Evolutionary conservation across 2,113 vertebrate genomes (phyloP).

Genomic region (Pampusana beccarii): DNA sequence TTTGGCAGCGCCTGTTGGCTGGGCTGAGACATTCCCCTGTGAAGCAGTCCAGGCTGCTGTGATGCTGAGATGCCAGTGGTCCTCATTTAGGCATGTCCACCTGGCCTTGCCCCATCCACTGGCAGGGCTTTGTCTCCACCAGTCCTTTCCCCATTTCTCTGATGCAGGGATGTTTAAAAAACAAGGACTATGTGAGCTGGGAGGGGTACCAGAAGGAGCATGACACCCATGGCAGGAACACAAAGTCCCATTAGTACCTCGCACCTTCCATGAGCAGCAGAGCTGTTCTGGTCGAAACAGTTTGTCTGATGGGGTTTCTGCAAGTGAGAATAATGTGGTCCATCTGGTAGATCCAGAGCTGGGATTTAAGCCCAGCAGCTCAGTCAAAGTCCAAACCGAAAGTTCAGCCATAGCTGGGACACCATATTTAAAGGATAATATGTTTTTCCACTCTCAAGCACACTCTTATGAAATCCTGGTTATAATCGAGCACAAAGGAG

Average conservation of each 20-base stretch:
- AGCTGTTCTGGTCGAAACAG: background rate
- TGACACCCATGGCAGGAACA: background rate
- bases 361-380: slow-evolving; percentile 40
- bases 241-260: background rate
- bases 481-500: background rate
- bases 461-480: background rate
- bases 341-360: slow-evolving; percentile 34
- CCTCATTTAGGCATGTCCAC: background rate
- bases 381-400: slow-evolving; percentile 38
- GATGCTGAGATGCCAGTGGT: background rate
- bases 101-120: background rate
- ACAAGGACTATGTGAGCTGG: background rate
- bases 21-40: background rate
- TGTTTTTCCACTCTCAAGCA: background rate
- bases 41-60: background rate
- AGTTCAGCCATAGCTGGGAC: background rate
- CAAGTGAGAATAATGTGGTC: slow-evolving; percentile 19
- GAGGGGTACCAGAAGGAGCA: background rate
- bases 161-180: background rate
- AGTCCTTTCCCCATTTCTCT: background rate
- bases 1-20: slow-evolving; percentile 35
- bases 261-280: background rate
- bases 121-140: background rate
- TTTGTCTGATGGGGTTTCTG: background rate
- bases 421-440: background rate